Base-by-base conservation (phyloP, 2,797 vertebrate genomes). In the Chelon auratus region DNA sequence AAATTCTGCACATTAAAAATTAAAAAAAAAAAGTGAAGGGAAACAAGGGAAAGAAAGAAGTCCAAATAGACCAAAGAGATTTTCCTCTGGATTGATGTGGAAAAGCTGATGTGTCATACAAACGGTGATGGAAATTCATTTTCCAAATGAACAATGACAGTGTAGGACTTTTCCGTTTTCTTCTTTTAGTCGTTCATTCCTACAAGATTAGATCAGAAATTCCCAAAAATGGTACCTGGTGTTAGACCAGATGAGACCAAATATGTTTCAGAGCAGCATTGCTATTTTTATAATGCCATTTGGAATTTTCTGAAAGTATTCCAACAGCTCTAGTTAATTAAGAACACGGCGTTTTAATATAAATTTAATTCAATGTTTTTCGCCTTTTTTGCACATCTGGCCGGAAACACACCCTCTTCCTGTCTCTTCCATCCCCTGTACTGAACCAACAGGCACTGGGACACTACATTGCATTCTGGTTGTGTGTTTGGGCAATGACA, bases 401-500 rank as follows among this genome's bases (percentile, higher is more conserved):
- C 37, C 40, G 6, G 20, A 81, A 55, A 64, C 5, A 17, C 60
- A 10, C 12, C 2, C 40, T 14, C 61, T 63, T 78, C 63, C 40
- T 58, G 48, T 45, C 48, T 18, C 22, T 51, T 62, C 47, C 36
- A 64, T 60, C 39, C 66, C 56, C 52, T 33, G 55, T 51, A 7
- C 48, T 71, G 59, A 62, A 54, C 67, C 55, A 57, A 18, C 43
- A 66, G 62, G 30, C 37, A 54, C 12, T 36, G n/a, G 61, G 45
- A 12, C 51, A 22, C 43, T 77, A 58, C n/a, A 4, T 18, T 22
- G 18, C 20, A 0, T 8, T 33, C 30, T 5, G 5, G 30, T 33
- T 72, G 75, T 70, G 65, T 83, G 62, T 79, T 42, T 82, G 48
- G 43, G 20, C 50, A 66, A 80, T 88, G 83, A 88, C 80, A 83